Conservation (phyloP, 2,113 vertebrate species). For the Zosterops borbonicus region DNA sequence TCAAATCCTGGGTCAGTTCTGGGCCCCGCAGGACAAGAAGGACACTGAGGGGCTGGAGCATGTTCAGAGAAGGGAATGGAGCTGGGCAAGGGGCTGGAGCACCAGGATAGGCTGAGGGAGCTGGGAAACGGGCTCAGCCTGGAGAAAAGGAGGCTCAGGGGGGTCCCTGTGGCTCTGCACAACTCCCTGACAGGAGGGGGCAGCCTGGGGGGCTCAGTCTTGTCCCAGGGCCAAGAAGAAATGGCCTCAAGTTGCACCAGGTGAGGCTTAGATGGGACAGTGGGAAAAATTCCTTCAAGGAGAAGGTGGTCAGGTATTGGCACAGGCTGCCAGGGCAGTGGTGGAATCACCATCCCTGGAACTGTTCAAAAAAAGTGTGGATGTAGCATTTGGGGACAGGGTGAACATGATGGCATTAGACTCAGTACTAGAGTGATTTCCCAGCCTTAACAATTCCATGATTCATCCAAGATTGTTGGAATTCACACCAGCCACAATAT, state of each 20-base stretch:
- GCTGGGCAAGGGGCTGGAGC: not conserved
- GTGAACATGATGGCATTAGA: not conserved
- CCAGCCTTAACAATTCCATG: not conserved
- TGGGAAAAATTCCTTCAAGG: not conserved
- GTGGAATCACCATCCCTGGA: not conserved
- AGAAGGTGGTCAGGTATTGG: not conserved
- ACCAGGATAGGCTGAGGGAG: rapidly evolving
- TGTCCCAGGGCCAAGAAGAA: not conserved
- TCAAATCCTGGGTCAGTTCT: not conserved
- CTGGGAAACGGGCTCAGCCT: not conserved
- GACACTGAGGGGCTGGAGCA: rapidly evolving
- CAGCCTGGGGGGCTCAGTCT: rapidly evolving
- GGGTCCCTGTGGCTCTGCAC: not conserved
- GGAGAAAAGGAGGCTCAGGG: not conserved
- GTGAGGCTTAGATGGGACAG: not conserved
- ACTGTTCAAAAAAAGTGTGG: not conserved
- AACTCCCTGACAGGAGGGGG: not conserved
- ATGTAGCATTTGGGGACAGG: not conserved
- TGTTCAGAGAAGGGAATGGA: rapidly evolving
- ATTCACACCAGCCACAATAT: not conserved
- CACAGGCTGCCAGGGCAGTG: not conserved
- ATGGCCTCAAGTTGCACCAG: rapidly evolving
- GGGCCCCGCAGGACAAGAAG: rapidly evolving
- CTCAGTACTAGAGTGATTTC: not conserved
- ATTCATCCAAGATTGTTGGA: not conserved